A percentile compares a stretch with the other conserved stretches of the same genome.
phyloP scores from a whole-genome alignment of 2,888 invertebrate species.

The Adelognathus sp. region DNA sequence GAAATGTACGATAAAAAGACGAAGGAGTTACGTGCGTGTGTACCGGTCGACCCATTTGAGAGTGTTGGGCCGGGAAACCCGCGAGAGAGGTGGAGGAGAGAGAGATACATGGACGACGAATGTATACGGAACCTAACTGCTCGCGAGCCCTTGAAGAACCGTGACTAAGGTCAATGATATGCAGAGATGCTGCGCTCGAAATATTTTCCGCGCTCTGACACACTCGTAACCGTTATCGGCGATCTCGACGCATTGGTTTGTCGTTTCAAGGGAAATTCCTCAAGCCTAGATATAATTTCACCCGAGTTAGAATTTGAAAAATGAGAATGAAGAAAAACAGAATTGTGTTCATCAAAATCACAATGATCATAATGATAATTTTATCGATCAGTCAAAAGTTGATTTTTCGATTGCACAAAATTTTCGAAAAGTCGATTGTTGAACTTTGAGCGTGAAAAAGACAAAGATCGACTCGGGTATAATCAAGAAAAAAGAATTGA shows the following conservation, averaged over 20 bases:
- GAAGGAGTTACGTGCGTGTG: conserved; percentile 76
- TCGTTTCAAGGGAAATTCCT: too few relatives aligned
- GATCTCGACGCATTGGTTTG: not conserved
- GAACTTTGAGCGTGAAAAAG: too few relatives aligned
- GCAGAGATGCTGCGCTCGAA: conserved; percentile 26
- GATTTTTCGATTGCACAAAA: too few relatives aligned
- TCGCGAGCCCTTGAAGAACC: conserved; percentile 70
- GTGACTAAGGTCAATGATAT: conserved; percentile 71
- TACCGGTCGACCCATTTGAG: conserved; percentile 75
- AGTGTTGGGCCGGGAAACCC: conserved; percentile 60
- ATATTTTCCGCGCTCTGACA: not conserved
- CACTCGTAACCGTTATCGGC: not conserved
- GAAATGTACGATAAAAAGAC: conserved; percentile 81
- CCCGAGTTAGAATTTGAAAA: too few relatives aligned
- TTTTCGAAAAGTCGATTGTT: too few relatives aligned
- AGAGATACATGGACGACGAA: conserved; percentile 13
- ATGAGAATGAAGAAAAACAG: too few relatives aligned
- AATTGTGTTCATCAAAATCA: too few relatives aligned
- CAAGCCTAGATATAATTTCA: too few relatives aligned
- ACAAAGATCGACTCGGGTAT: too few relatives aligned
- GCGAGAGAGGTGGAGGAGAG: conserved; percentile 34
- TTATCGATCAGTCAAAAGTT: too few relatives aligned
- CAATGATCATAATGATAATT: too few relatives aligned
- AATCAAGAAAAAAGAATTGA: too few relatives aligned
- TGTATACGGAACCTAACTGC: conserved; percentile 37